Conservation (phyloP, 2,797 vertebrate species). For the Aldrovandia affinis region DNA sequence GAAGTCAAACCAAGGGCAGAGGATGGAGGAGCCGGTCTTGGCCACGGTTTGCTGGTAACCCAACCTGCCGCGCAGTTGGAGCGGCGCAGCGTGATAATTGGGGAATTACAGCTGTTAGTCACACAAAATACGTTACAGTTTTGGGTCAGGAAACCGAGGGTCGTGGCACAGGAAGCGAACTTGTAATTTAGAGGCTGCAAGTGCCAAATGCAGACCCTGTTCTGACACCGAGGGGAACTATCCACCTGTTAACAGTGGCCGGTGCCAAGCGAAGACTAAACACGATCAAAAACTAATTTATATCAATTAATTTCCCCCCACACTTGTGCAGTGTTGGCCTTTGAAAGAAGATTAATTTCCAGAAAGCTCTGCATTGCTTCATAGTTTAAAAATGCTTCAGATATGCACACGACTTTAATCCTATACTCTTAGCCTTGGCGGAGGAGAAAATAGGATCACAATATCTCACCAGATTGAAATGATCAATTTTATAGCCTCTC, state of each 20-base stretch:
- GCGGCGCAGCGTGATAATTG: constrained; percentile 75
- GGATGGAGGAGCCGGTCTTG: constrained; percentile 39
- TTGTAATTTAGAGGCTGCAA: constrained; percentile 75
- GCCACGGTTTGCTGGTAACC: constrained; percentile 64
- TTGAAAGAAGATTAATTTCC: constrained; percentile 62
- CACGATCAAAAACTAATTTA: constrained; percentile 63
- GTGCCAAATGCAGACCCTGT: constrained; percentile 54
- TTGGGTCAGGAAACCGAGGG: constrained; percentile 75
- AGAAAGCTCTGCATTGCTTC: neutral
- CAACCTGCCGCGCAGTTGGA: constrained; percentile 74
- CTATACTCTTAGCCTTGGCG: neutral
- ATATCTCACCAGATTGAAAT: neutral
- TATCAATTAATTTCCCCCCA: constrained; percentile 46
- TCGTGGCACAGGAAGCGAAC: constrained; percentile 80
- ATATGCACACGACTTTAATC: constrained; percentile 4
- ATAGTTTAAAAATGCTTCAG: constrained; percentile 4
- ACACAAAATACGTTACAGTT: constrained; percentile 76
- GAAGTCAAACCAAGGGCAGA: constrained; percentile 31
- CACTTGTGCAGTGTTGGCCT: constrained; percentile 27
- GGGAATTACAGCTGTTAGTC: constrained; percentile 83
- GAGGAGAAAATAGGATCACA: neutral
- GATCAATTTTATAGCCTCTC: neutral
- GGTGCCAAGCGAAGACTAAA: constrained; percentile 61
- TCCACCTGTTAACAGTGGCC: constrained; percentile 64
- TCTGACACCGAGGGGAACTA: constrained; percentile 26